Evolutionary conservation across 2,797 vertebrate genomes (phyloP).

Genomic region (Notoglanidium macrostoma): DNA sequence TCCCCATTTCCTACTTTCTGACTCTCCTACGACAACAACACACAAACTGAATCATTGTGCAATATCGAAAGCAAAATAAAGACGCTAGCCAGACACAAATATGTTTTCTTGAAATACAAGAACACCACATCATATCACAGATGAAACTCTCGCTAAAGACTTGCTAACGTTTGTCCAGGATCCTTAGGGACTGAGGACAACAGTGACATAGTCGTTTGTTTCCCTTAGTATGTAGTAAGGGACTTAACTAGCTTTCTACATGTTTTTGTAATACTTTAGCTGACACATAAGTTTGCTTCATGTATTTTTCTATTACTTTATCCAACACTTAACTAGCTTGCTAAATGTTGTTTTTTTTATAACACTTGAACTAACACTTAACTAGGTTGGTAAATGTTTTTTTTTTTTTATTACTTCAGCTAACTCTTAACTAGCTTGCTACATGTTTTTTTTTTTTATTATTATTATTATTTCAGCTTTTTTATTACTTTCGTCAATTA

Average conservation of each 20-base stretch:
- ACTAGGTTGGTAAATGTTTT: not conserved
- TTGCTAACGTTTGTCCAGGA: not conserved
- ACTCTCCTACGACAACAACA: not conserved
- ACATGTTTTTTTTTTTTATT: too few species aligned
- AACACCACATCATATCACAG: not conserved
- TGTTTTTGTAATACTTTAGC: not conserved
- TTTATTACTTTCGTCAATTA: too few species aligned
- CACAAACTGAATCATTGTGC: not conserved
- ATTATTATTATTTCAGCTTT: not conserved
- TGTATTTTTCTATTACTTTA: not conserved
- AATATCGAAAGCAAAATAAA: not conserved
- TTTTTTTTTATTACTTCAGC: too few species aligned
- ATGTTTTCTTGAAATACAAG: not conserved
- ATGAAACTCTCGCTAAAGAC: not conserved
- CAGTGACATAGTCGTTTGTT: not conserved
- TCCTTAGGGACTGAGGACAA: not conserved
- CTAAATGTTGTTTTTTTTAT: not conserved
- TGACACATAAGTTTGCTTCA: not conserved
- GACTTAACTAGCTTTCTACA: not conserved
- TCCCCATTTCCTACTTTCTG: not conserved
- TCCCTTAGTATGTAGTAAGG: not conserved
- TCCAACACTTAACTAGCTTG: not conserved
- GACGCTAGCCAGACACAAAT: not conserved
- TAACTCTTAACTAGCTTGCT: not conserved
- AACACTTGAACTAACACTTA: not conserved